These are phyloP conservation scores for Stramonita haemastoma DNA, from an alignment of 2,888 invertebrate genomes.

Conservation along the genomic window DNA sequence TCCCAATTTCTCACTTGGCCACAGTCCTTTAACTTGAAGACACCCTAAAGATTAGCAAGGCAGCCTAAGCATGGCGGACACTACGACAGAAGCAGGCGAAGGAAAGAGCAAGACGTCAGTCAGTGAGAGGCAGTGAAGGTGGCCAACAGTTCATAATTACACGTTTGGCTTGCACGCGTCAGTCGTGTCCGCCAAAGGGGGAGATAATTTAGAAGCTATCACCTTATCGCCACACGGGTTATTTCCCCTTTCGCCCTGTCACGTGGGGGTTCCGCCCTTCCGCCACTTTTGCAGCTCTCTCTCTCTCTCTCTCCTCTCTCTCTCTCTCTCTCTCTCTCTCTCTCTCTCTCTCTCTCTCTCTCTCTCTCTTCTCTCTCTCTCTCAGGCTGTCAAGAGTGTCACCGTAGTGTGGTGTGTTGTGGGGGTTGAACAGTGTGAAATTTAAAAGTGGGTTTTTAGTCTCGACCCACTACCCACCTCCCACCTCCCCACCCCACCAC, in stretches of 20 bases:
- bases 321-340: neutral
- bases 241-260: conserved; percentile 22
- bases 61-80: no score
- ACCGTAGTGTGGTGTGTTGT: no score
- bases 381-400: neutral
- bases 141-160: conserved; percentile 24
- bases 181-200: neutral
- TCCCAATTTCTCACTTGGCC: no score
- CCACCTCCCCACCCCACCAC: no score
- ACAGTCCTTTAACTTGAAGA: no score
- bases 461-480: no score
- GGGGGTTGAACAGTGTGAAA: no score
- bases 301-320: neutral
- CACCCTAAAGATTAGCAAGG: no score
- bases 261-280: conserved; percentile 22
- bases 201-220: conserved; percentile 35
- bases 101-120: conserved; percentile 9
- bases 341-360: neutral
- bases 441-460: no score
- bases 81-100: no score
- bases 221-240: conserved; percentile 30
- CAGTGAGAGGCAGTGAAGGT: neutral
- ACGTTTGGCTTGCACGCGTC: conserved; percentile 24
- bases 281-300: neutral
- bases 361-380: neutral